Evolutionary conservation across 2,797 vertebrate species (phyloP), one percentile per base, ranked within the genome.

Genomic region (Anguilla marmorata): DNA sequence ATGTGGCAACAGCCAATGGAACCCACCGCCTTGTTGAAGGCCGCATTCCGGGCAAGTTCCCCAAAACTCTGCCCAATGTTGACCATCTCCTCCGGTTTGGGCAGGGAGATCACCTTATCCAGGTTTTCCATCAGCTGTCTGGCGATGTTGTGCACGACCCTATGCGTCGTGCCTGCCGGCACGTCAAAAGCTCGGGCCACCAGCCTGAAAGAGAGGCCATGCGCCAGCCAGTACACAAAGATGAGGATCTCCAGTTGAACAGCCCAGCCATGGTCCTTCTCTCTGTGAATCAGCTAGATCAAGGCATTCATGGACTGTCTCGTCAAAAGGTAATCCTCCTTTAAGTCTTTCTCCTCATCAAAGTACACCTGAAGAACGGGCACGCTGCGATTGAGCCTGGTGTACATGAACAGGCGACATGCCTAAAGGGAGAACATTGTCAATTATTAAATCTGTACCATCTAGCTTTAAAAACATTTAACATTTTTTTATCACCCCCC

Each of bases 191-290:
- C 80, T 24, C 72, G 63, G 0, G 84, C 72, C 8, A 89, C 85
- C 3, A 89, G 69, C 33, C 60, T 37, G 79, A 85, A 89, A 2
- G 87, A 90, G 6, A 89, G 88, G 76, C 88, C 87, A 37, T 88
- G 86, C 5, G 88, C 87, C 54, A 91, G 56, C 87, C 88, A 90
- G 86, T 90, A 86, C 3, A 82, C 41, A 12, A 86, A 90, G 52
- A 91, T 87, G 8, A 91, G 88, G 14, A 88, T 50, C 76, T 89
- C 87, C 30, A 91, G 48, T 8, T 86, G 52, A 52, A 87, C 69
- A 27, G 87, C 87, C 89, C 89, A 89, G 5, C 89, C 89, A 19
- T 89, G 90, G 79, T 88, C 86, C 85, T 87, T 86, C 63, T 87
- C 86, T 19, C 85, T 85, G 66, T 87, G 89, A 54, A 89, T 79